Evolutionary conservation across 2,113 vertebrate genomes (phyloP).

Genomic region (Cyprinus carpio): DNA sequence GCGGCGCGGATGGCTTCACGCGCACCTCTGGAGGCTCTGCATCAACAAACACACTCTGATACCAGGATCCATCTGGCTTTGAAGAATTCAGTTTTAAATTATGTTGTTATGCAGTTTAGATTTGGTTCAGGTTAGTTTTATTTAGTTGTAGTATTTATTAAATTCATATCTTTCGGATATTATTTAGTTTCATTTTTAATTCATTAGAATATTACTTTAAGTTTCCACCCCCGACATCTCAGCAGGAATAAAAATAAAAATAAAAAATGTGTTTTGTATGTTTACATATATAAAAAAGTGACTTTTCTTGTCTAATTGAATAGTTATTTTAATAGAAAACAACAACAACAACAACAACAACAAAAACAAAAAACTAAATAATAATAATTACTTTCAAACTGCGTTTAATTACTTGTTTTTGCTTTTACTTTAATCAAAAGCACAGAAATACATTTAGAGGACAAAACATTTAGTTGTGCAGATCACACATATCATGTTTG

Average conservation of each 20-base stretch:
- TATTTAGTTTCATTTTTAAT: not conserved
- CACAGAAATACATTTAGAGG: too few species aligned
- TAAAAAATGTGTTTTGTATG: not conserved
- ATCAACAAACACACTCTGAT: not conserved
- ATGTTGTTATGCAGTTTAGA: not conserved
- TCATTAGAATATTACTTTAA: not conserved
- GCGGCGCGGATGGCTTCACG: slow-evolving; percentile 76
- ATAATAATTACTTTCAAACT: too few species aligned
- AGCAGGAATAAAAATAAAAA: not conserved
- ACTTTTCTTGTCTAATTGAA: not conserved
- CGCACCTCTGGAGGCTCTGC: slow-evolving; percentile 84
- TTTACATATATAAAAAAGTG: not conserved
- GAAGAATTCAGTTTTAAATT: not conserved
- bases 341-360: not conserved
- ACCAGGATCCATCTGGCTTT: too few species aligned
- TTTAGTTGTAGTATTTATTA: not conserved
- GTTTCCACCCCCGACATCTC: not conserved
- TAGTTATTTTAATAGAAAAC: not conserved
- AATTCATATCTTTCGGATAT: not conserved
- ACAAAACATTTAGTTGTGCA: too few species aligned
- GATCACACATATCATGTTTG: too few species aligned
- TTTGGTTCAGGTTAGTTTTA: not conserved
- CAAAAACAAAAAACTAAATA: too few species aligned
- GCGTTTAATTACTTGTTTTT: too few species aligned
- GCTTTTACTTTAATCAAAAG: too few species aligned